Evolutionary conservation across 2,113 vertebrate genomes (phyloP).

Genomic region (Podocnemis expansa): DNA sequence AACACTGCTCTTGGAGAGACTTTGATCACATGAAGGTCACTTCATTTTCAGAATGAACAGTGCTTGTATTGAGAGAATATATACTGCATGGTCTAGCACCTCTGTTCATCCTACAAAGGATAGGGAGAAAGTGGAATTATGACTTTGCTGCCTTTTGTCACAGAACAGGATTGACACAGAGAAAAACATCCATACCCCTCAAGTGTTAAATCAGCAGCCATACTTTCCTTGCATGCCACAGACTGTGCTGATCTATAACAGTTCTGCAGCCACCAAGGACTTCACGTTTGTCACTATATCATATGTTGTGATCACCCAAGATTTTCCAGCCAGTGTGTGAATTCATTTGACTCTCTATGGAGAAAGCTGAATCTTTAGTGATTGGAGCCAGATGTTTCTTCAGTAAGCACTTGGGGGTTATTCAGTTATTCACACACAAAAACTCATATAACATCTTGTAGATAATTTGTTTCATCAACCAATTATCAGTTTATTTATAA

Average conservation of each 20-base stretch:
- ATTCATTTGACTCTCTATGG: not conserved
- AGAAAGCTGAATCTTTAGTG: not conserved
- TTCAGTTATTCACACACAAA: not conserved
- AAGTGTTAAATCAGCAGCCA: not conserved
- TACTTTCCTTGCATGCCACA: fast-evolving
- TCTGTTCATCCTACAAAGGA: not conserved
- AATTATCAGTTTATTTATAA: not conserved
- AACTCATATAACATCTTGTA: not conserved
- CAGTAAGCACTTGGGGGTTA: not conserved
- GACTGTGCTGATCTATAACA: not conserved
- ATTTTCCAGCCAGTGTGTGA: not conserved
- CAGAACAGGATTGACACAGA: not conserved
- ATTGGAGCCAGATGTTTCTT: not conserved
- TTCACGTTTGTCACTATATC: not conserved
- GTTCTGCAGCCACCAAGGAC: not conserved
- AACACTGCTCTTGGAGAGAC: not conserved
- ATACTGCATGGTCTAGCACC: fast-evolving
- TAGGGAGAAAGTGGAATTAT: not conserved
- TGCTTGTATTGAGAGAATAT: not conserved
- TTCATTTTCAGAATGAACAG: not conserved
- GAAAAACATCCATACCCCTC: fast-evolving
- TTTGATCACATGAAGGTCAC: not conserved
- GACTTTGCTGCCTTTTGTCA: not conserved
- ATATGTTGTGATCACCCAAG: not conserved
- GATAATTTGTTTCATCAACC: not conserved